Percentiles rank a stretch among this genome's conserved stretches.
Evolutionary conservation across 2,797 vertebrate genomes (phyloP).

Genomic region (Centropyge bicolor): DNA sequence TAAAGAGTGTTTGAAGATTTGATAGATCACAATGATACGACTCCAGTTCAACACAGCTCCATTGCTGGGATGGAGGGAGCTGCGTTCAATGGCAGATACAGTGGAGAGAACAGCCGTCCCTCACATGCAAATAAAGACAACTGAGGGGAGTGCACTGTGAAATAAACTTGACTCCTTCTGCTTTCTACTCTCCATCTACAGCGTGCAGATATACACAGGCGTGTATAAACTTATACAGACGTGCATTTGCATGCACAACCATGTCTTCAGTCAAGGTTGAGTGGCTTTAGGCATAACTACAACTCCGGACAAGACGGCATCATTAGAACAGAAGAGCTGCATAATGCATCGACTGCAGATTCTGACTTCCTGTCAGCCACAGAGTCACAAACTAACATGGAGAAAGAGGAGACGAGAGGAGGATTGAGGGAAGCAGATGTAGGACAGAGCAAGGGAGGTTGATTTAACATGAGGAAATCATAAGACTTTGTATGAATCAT

Average conservation of each 20-base stretch:
- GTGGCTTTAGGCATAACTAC: constrained; percentile 67
- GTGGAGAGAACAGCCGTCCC: constrained; percentile 46
- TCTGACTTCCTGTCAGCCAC: constrained; percentile 51
- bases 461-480: constrained; percentile 12
- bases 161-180: constrained; percentile 54
- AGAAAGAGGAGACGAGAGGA: constrained; percentile 18
- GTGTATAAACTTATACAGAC: constrained; percentile 26
- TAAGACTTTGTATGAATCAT: constrained; percentile 6
- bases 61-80: constrained; percentile 3
- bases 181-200: constrained; percentile 14
- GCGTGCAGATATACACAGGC: constrained; percentile 29
- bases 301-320: constrained; percentile 70
- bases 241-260: constrained; percentile 51
- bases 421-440: constrained; percentile 5
- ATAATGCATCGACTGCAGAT: constrained; percentile 52
- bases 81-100: constrained; percentile 26
- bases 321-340: constrained; percentile 79
- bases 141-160: constrained; percentile 50
- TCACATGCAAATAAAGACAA: constrained; percentile 73
- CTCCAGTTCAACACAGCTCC: constrained; percentile 6
- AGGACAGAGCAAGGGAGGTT: constrained; percentile 7
- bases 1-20: constrained; percentile 41
- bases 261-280: constrained; percentile 65
- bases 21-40: constrained; percentile 30
- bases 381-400: constrained; percentile 56